phyloP scores from a whole-genome alignment of 1,140 invertebrate genomes.

The Cherax destructor region DNA sequence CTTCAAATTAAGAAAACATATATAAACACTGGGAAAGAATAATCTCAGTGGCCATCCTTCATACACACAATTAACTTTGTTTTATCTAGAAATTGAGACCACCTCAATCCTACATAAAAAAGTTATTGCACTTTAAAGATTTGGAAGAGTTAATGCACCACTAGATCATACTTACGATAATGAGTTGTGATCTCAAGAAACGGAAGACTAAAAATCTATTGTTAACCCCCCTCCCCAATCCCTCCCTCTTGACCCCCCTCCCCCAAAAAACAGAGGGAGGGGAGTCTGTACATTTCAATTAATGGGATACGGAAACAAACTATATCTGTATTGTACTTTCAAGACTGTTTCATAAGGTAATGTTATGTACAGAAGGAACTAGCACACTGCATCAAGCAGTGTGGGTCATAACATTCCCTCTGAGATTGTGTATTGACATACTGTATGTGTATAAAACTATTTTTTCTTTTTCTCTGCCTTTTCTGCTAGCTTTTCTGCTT shows the following conservation, averaged over 20 bases:
- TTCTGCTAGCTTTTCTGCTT: conserved; percentile 60
- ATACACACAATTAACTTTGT: not conserved
- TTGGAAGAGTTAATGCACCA: conserved; percentile 26
- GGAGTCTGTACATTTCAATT: conserved; percentile 6
- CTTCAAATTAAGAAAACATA: not conserved
- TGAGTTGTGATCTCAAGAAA: not conserved
- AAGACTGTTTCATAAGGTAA: conserved; percentile 20
- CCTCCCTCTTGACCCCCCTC: too few species aligned
- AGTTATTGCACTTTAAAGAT: not conserved
- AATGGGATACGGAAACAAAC: conserved; percentile 22
- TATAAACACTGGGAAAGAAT: not conserved
- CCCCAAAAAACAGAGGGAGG: not conserved
- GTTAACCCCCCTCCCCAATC: too few species aligned
- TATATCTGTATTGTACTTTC: conserved; percentile 18
- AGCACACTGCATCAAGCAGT: not conserved
- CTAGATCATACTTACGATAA: conserved; percentile 4
- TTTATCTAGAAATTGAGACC: not conserved
- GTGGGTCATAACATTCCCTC: not conserved
- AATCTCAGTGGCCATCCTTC: not conserved
- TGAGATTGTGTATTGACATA: not conserved
- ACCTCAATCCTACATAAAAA: not conserved
- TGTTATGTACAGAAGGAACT: not conserved
- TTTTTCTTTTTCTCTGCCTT: conserved; percentile 61
- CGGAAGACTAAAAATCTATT: conserved; percentile 9
- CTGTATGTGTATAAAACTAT: not conserved